A percentile compares a stretch with the other conserved stretches of the same genome.
phyloP scores from a whole-genome alignment of 2,888 invertebrate genomes.

The Trachelus iudaicus region DNA sequence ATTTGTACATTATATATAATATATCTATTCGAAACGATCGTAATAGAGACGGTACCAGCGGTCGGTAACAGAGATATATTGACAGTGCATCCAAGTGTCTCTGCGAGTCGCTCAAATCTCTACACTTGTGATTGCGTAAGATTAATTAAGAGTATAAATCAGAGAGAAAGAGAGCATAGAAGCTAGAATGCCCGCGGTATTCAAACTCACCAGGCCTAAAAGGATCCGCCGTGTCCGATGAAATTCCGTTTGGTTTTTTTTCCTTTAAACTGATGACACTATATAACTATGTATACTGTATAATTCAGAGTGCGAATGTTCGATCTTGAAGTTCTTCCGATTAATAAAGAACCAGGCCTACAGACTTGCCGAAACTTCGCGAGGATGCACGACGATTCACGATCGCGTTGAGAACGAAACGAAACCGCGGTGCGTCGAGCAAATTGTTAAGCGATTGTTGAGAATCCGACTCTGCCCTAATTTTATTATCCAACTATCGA shows the following conservation, averaged over 20 bases:
- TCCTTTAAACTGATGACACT: neutral
- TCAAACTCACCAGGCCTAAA: constrained; percentile 14
- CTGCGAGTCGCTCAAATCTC: neutral
- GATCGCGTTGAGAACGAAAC: too few relatives aligned
- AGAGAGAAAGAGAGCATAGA: neutral
- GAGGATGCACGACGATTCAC: too few relatives aligned
- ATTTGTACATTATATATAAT: neutral
- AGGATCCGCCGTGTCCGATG: neutral
- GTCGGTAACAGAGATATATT: neutral
- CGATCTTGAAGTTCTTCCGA: too few relatives aligned
- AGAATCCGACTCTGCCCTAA: neutral
- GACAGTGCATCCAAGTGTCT: neutral
- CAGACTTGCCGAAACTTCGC: too few relatives aligned
- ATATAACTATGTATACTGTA: neutral
- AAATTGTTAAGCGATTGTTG: neutral
- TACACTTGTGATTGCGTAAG: neutral
- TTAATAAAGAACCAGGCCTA: too few relatives aligned
- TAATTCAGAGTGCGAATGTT: neutral
- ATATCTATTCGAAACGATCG: neutral
- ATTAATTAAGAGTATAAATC: neutral
- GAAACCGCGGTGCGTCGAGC: too few relatives aligned
- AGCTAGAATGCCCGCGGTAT: neutral
- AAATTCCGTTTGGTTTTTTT: neutral
- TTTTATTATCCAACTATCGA: constrained; percentile 1
- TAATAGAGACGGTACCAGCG: neutral